Evolutionary conservation across 2,797 vertebrate species (phyloP).

Genomic region (Thripadectes ignobilis): DNA sequence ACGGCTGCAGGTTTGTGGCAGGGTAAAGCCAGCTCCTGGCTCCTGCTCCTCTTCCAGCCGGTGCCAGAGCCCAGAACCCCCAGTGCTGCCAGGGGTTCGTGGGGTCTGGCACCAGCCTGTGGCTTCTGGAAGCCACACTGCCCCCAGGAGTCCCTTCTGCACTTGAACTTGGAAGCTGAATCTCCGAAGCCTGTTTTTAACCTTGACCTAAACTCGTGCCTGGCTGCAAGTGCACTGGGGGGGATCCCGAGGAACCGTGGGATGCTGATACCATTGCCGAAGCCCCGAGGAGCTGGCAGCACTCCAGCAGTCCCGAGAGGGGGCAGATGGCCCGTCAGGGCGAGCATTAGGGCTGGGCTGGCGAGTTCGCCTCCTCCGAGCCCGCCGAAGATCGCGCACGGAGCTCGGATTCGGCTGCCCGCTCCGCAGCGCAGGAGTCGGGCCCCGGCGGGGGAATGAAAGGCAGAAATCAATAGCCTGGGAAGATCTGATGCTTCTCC

Average conservation of each 20-base stretch:
- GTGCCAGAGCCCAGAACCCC: background rate
- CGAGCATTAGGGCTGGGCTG: background rate
- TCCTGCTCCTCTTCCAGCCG: background rate
- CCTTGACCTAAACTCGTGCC: background rate
- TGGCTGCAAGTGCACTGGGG: accelerated
- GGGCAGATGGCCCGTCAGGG: slow-evolving; percentile 20
- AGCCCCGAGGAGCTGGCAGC: accelerated
- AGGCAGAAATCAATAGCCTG: slow-evolving; percentile 54
- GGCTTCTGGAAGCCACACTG: background rate
- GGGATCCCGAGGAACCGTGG: accelerated
- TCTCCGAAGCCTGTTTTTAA: background rate
- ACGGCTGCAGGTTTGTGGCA: accelerated
- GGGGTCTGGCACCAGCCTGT: background rate
- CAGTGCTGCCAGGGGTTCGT: accelerated
- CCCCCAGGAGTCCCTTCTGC: background rate
- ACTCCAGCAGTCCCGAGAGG: background rate
- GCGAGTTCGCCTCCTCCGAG: background rate
- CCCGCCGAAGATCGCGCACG: background rate
- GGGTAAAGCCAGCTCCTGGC: background rate
- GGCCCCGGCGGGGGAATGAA: background rate
- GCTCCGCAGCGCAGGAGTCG: slow-evolving; percentile 18
- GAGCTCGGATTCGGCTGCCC: slow-evolving; percentile 19
- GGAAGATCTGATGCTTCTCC: background rate
- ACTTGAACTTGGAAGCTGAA: background rate
- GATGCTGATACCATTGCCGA: background rate